phyloP scores from a whole-genome alignment of 1,140 invertebrate species.

The Palaemon carinicauda region DNA sequence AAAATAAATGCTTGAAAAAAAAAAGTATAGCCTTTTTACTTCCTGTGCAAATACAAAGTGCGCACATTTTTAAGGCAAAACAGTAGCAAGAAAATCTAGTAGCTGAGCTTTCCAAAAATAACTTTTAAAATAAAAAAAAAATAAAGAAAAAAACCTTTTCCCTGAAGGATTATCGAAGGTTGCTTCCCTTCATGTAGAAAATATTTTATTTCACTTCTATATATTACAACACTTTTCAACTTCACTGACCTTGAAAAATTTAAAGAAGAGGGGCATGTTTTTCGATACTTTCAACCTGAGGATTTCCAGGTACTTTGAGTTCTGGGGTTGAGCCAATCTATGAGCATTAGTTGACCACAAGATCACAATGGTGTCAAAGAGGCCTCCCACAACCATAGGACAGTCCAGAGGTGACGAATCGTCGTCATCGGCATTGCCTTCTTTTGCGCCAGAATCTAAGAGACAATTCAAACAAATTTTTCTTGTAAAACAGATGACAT shows the following conservation, averaged over 20 bases:
- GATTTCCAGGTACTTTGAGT: slow-evolving; percentile 48
- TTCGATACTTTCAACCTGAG: slow-evolving; percentile 41
- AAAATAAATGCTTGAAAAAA: no score
- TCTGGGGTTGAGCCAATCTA: slow-evolving; percentile 35
- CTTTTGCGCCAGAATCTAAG: neutral
- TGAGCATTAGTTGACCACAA: slow-evolving; percentile 54
- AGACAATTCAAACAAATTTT: neutral
- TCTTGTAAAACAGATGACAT: no score
- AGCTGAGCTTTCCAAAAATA: no score
- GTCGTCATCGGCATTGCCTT: neutral
- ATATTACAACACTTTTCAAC: neutral
- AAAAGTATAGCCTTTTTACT: no score
- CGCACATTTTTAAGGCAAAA: no score
- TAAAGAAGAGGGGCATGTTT: slow-evolving; percentile 50
- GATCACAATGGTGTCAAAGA: slow-evolving; percentile 51
- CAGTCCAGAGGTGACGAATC: slow-evolving; percentile 39
- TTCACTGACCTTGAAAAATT: slow-evolving; percentile 39
- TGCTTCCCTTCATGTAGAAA: no score
- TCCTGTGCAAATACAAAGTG: no score
- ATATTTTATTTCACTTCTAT: neutral
- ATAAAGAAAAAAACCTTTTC: no score
- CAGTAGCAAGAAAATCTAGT: no score
- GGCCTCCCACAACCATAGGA: slow-evolving; percentile 39
- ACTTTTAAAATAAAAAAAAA: no score
- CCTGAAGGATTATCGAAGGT: no score